Percentiles rank a stretch among this genome's conserved stretches.
Evolutionary conservation across 2,797 vertebrate genomes (phyloP).

Genomic region (Alosa sapidissima): DNA sequence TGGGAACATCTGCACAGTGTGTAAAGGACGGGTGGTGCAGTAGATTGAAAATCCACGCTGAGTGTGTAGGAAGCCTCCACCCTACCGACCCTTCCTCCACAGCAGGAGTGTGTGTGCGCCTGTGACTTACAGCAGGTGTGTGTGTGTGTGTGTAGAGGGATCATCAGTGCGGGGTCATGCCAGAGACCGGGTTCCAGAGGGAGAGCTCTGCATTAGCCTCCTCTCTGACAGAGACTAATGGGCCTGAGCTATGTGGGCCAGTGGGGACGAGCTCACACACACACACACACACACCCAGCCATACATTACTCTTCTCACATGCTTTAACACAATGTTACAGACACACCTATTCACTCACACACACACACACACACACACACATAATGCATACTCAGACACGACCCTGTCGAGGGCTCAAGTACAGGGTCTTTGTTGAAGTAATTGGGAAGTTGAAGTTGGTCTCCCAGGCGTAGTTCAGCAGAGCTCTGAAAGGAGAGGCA

Average conservation of each 20-base stretch:
- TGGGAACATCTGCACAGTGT: not conserved
- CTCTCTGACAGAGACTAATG: constrained; percentile 72
- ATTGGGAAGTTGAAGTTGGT: not conserved
- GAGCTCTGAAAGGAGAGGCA: not conserved
- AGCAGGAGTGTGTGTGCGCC: not conserved
- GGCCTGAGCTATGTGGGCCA: constrained; percentile 64
- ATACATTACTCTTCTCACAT: no score
- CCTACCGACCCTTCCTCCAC: not conserved
- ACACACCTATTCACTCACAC: no score
- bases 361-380: no score
- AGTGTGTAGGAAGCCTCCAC: not conserved
- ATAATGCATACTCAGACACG: no score
- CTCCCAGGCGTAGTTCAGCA: not conserved
- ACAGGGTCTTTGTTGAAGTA: not conserved
- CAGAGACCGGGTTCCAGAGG: constrained; percentile 42
- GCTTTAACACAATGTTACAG: no score
- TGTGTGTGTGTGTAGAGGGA: not conserved
- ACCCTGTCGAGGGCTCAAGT: no score
- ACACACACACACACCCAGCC: not conserved
- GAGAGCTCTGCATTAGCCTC: constrained; percentile 71
- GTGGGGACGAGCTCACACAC: constrained; percentile 62
- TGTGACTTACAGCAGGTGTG: not conserved
- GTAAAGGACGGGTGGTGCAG: not conserved
- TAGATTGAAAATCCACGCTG: not conserved
- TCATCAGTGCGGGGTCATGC: not conserved